Evolutionary conservation across 2,113 vertebrate genomes (phyloP).

Genomic region (Macrotis lagotis): DNA sequence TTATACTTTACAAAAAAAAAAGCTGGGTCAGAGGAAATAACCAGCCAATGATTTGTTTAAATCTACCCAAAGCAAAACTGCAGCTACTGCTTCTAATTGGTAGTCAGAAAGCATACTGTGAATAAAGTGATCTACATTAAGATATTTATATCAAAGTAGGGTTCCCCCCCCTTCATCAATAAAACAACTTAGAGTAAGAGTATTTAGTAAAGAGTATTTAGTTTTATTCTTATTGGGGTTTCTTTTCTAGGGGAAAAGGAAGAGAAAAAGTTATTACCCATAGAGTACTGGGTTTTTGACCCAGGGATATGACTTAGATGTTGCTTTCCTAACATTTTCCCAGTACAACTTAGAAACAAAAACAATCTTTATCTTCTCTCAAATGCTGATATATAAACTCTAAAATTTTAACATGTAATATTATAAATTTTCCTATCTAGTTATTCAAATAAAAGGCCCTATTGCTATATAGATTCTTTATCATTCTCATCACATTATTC

Average conservation of each 20-base stretch:
- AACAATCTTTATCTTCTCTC: not conserved
- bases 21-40: conserved; percentile 44
- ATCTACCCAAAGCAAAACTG: conserved; percentile 39
- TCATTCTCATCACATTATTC: not conserved
- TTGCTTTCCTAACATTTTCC: not conserved
- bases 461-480: not conserved
- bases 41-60: conserved; percentile 26
- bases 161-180: not conserved
- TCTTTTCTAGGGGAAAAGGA: not conserved
- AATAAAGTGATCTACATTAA: conserved; percentile 16
- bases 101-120: conserved; percentile 21
- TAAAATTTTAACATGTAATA: conserved; percentile 34
- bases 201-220: conserved; percentile 23
- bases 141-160: not conserved
- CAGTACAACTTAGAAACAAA: conserved; percentile 15
- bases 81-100: conserved; percentile 31
- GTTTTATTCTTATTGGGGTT: not conserved
- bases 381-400: not conserved
- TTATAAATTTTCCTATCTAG: conserved; percentile 37
- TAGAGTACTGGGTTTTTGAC: not conserved
- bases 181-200: conserved; percentile 37
- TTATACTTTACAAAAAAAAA: conserved; percentile 56
- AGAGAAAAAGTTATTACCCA: conserved; percentile 9
- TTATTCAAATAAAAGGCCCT: conserved; percentile 45
- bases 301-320: not conserved